Percentiles rank a stretch among this genome's conserved stretches.
phyloP scores from a whole-genome alignment of 2,888 invertebrate species.

The Cataglyphis rosenhaueri region DNA sequence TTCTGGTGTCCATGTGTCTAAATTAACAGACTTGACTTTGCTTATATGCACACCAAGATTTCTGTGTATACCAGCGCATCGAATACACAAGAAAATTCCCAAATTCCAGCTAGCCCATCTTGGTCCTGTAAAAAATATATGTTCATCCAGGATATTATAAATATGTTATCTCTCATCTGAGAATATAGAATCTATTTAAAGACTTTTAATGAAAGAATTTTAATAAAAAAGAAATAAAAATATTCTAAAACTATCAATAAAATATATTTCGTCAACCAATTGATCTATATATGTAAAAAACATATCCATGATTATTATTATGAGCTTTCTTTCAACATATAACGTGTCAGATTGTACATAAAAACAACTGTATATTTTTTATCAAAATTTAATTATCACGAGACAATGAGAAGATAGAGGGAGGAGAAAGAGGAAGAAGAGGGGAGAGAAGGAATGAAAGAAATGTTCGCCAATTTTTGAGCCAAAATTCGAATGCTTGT shows the following conservation, averaged over 20 bases:
- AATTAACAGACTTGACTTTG: conserved; percentile 98
- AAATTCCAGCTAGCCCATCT: conserved; percentile 99
- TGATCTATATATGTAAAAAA: neutral
- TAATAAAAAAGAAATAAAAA: neutral
- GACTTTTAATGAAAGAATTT: neutral
- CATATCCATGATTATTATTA: conserved; percentile 6
- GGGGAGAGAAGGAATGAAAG: neutral
- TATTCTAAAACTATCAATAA: neutral
- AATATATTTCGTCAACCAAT: neutral
- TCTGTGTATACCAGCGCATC: conserved; percentile 99
- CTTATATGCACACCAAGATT: conserved; percentile 99
- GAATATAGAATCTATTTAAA: neutral
- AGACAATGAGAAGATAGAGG: neutral
- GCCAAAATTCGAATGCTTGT: neutral
- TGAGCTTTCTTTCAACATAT: neutral
- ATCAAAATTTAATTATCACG: conserved; percentile 1
- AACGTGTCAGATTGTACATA: neutral
- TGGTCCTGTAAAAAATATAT: conserved; percentile 90
- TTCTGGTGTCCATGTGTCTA: conserved; percentile 99
- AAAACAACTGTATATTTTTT: neutral
- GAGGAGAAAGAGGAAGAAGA: neutral
- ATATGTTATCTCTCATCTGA: neutral
- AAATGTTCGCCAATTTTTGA: neutral
- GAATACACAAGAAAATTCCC: conserved; percentile 98
- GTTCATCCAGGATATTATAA: conserved; percentile 12